Percentiles rank a stretch among this genome's conserved stretches.
phyloP scores from a whole-genome alignment of 1,140 invertebrate species.

The Drosophila ohnishii region DNA sequence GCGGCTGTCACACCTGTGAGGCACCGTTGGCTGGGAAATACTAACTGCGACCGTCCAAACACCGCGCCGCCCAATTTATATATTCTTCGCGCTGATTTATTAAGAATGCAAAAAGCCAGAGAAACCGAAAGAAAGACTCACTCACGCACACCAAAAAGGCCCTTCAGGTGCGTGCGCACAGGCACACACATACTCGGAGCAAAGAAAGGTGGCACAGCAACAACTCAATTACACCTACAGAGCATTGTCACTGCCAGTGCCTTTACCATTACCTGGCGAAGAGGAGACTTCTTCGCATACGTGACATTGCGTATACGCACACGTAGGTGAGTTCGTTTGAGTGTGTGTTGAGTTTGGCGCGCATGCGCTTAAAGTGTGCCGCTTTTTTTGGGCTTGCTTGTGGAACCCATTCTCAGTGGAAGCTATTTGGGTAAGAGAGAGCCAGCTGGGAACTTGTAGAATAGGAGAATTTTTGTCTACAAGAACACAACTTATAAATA shows the following conservation, averaged over 20 bases:
- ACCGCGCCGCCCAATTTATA: conserved; percentile 81
- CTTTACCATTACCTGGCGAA: neutral
- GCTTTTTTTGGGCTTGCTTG: conserved; percentile 22
- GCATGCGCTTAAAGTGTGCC: conserved; percentile 60
- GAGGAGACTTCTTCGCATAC: conserved; percentile 47
- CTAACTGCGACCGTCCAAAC: conserved; percentile 77
- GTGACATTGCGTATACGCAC: conserved; percentile 55
- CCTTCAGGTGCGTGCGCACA: conserved; percentile 2
- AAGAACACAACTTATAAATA: neutral
- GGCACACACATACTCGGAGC: neutral
- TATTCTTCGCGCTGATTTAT: conserved; percentile 83
- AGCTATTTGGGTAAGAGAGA: neutral
- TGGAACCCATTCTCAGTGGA: conserved; percentile 44
- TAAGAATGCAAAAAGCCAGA: conserved; percentile 83
- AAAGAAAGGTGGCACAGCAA: conserved; percentile 32
- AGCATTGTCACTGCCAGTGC: conserved; percentile 19
- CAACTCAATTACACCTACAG: conserved; percentile 58
- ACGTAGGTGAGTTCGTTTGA: conserved; percentile 9
- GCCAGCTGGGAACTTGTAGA: neutral
- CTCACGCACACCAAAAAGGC: conserved; percentile 24
- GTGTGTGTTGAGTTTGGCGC: conserved; percentile 38
- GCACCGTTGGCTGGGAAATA: conserved; percentile 82
- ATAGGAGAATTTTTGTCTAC: neutral
- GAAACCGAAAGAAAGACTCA: conserved; percentile 56
- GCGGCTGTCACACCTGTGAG: conserved; percentile 73